A percentile compares a stretch with the other conserved stretches of the same genome.
Evolutionary conservation across 1,140 invertebrate species (phyloP).

Genomic region (Pinna nobilis): DNA sequence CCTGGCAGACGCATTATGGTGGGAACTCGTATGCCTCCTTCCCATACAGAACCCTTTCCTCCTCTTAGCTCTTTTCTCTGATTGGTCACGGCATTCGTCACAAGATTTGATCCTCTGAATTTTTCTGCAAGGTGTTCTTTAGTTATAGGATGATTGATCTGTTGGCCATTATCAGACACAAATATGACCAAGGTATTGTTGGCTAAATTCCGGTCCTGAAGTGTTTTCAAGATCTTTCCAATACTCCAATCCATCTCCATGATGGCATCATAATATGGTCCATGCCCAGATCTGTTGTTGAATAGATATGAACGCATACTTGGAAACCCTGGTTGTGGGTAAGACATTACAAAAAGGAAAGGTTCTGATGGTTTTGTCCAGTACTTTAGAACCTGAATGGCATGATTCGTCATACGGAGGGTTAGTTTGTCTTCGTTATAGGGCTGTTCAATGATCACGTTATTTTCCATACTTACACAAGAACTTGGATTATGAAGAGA

Average conservation of each 20-base stretch:
- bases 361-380: constrained; percentile 8
- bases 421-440: constrained; percentile 30
- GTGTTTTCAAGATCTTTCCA: constrained; percentile 28
- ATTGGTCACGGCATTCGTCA: neutral
- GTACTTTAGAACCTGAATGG: constrained; percentile 28
- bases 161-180: constrained; percentile 36
- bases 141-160: constrained; percentile 19
- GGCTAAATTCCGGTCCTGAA: constrained; percentile 18
- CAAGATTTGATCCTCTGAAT: neutral
- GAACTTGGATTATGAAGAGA: constrained; percentile 19
- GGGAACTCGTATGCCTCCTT: constrained; percentile 75
- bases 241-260: constrained; percentile 42
- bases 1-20: constrained; percentile 64
- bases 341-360: constrained; percentile 33
- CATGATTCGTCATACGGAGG: constrained; percentile 11
- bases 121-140: constrained; percentile 1
- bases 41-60: constrained; percentile 70
- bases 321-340: constrained; percentile 34
- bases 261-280: constrained; percentile 30
- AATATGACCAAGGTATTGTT: constrained; percentile 32
- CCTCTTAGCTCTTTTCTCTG: constrained; percentile 68
- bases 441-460: constrained; percentile 27
- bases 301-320: constrained; percentile 14
- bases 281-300: constrained; percentile 15
- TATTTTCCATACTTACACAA: constrained; percentile 29